Evolutionary conservation across 2,113 vertebrate species (phyloP).

Genomic region (Piprites chloris): DNA sequence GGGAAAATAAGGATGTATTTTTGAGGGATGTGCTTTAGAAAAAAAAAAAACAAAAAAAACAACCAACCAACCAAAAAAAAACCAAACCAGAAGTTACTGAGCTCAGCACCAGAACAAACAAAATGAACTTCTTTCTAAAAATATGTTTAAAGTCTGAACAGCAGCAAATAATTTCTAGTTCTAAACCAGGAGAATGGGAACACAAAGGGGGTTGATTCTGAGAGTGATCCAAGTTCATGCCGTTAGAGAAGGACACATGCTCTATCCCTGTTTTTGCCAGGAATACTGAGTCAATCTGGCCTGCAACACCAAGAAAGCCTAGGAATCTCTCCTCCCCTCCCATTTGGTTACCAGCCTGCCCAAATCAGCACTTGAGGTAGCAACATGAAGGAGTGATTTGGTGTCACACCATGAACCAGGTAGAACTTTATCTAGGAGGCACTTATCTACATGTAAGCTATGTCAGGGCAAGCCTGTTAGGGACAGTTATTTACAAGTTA

Average conservation of each 20-base stretch:
- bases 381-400: not conserved
- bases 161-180: not conserved
- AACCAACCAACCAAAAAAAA: not conserved
- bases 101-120: not conserved
- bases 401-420: not conserved
- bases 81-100: not conserved
- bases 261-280: not conserved
- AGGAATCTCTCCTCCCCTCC: not conserved
- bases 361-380: not conserved
- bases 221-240: not conserved
- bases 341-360: not conserved
- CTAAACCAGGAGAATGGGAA: not conserved
- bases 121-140: not conserved
- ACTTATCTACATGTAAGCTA: not conserved
- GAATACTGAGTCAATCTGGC: not conserved
- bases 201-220: not conserved
- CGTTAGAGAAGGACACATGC: not conserved
- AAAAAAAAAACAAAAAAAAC: not conserved
- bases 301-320: not conserved
- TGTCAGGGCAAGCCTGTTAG: not conserved
- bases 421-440: not conserved
- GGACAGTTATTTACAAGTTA: not conserved
- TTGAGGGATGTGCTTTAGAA: not conserved
- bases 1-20: not conserved
- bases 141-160: not conserved